A percentile compares a stretch with the other conserved stretches of the same genome.
Conservation (phyloP, 2,113 vertebrate genomes). For the Peromyscus maniculatus region DNA sequence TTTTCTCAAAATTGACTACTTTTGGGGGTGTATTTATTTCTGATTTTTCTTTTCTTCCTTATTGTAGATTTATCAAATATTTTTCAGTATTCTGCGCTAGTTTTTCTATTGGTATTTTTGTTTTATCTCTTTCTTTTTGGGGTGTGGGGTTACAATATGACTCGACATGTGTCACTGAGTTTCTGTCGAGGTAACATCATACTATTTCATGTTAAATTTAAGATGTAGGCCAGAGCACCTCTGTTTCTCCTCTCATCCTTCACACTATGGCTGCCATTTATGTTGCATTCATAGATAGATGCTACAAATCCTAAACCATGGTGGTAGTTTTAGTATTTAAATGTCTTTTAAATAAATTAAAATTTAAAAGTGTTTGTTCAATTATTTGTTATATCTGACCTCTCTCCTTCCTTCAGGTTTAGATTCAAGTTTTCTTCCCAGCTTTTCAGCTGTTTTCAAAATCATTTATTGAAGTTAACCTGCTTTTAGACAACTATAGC, state of each 20-base stretch:
- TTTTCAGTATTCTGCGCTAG: background rate
- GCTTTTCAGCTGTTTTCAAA: background rate
- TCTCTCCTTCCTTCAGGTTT: background rate
- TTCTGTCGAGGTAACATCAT: background rate
- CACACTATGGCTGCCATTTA: background rate
- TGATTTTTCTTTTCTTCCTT: background rate
- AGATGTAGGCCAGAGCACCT: background rate
- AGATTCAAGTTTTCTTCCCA: background rate
- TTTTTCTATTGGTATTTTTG: background rate
- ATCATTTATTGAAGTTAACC: background rate
- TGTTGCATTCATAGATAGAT: background rate
- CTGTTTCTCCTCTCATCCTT: background rate
- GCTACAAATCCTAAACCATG: background rate
- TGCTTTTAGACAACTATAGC: background rate
- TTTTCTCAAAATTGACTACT: background rate
- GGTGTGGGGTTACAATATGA: background rate
- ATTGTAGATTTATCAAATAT: background rate
- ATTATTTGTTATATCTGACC: background rate
- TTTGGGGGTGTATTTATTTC: background rate
- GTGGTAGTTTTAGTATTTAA: background rate
- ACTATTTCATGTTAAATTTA: slow-evolving; percentile 3
- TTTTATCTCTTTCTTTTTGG: background rate
- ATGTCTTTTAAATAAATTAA: background rate
- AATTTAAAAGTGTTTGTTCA: background rate
- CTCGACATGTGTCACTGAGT: background rate